Conservation (phyloP, 2,797 vertebrate species). For the Ptychobarbus kaznakovi region DNA sequence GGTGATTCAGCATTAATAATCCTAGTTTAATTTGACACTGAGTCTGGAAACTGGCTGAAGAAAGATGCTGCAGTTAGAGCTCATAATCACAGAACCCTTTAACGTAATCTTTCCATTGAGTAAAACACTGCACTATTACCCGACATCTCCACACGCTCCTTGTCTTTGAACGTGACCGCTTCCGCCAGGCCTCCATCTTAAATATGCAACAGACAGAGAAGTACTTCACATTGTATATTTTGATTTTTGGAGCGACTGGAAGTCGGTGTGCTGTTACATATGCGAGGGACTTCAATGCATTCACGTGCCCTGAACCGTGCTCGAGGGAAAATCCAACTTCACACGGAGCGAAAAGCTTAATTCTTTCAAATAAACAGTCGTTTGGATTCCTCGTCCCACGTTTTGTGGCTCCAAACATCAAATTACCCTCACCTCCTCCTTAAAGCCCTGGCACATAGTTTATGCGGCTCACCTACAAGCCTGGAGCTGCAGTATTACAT, state of each 20-base stretch:
- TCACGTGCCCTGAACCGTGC: background rate
- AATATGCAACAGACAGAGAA: constrained; percentile 4
- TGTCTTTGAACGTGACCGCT: constrained; percentile 18
- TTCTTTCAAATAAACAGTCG: constrained; percentile 45
- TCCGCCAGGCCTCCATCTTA: background rate
- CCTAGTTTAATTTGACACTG: background rate
- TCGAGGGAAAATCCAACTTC: constrained; percentile 5
- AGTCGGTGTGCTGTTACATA: constrained; percentile 6
- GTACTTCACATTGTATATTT: constrained; percentile 21
- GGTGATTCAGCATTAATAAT: constrained; percentile 1
- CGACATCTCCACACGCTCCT: background rate
- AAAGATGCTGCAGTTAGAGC: background rate
- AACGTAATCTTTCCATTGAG: constrained; percentile 2
- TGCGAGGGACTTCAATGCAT: background rate
- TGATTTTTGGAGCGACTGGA: constrained; percentile 14
- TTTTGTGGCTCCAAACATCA: constrained; percentile 35
- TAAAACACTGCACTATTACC: constrained; percentile 2
- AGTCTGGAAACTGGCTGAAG: background rate
- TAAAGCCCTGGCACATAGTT: constrained; percentile 6
- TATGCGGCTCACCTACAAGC: constrained; percentile 34
- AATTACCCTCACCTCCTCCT: constrained; percentile 30
- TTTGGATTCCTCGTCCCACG: constrained; percentile 50
- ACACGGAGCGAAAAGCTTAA: constrained; percentile 52
- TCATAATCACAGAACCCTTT: background rate
- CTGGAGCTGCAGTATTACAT: constrained; percentile 48